Conservation (phyloP, 2,797 vertebrate genomes). For the Rhinogobio ventralis region DNA sequence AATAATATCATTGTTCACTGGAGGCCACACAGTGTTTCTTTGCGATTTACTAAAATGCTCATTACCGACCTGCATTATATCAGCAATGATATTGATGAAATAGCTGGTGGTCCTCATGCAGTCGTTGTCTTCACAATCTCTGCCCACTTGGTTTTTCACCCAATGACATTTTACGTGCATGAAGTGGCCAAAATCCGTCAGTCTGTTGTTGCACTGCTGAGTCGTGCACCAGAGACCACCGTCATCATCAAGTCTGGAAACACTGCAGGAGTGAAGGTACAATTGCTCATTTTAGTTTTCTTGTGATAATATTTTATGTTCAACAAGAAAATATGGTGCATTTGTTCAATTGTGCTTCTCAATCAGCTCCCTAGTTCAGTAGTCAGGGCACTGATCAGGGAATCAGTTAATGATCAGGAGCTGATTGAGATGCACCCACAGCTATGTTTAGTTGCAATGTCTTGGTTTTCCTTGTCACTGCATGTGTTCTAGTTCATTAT, state of each 20-base stretch:
- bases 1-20: constrained; percentile 4
- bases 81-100: neutral
- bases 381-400: too few species aligned
- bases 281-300: neutral
- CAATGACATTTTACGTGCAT: neutral
- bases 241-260: constrained; percentile 37
- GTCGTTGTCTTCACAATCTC: neutral
- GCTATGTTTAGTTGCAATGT: too few species aligned
- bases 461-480: too few species aligned
- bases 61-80: neutral
- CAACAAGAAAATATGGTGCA: neutral
- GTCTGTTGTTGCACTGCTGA: neutral
- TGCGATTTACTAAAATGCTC: neutral
- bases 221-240: neutral
- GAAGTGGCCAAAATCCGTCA: neutral
- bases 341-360: neutral
- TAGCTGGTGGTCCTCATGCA: neutral
- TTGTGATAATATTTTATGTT: neutral
- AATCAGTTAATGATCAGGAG: too few species aligned
- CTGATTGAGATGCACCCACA: too few species aligned
- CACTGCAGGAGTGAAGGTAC: neutral
- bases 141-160: neutral
- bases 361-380: too few species aligned
- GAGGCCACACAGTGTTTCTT: constrained; percentile 1
- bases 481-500: too few species aligned